Base-by-base conservation (phyloP, 2,113 vertebrate genomes). In the Zootoca vivipara region DNA sequence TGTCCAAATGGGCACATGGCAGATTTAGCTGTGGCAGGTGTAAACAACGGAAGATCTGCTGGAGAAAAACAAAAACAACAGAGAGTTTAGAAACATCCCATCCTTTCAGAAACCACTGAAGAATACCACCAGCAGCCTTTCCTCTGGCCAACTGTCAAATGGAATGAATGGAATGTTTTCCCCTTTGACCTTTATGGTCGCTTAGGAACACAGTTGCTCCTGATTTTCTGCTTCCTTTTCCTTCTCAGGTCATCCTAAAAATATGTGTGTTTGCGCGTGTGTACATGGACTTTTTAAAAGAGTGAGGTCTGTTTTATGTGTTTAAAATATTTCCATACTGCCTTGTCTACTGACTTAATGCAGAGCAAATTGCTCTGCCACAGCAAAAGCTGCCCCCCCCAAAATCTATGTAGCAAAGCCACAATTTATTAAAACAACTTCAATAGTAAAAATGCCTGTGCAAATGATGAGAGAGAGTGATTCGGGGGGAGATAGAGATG, bases 141-240 rank as follows among this genome's bases (percentile, higher is more conserved):
- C 62, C 18, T 65, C 78, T 65, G 35, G 15, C 46, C 24, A 85
- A 1, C 52, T 86, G 58, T 83, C 70, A 20, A 80, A 84, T 18
- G 69, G 15, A 78, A 38, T 35, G 24, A 13, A 35, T 8, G 40
- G 80, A 15, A 52, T 78, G n/a, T 88, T 91, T 33, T 70, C 65
- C 30, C 58, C 4, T 87, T 70, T 86, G 10, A 46, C 69, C 75
- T 56, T 10, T 79, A 30, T 24, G 13, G 72, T 87, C 90, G 67
- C 69, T 89, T 52, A 26, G 77, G 56, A 73, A 83, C 65, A 70
- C 65, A 70, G 35, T 69, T 46, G 20, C 2, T 78, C 7, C 33
- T 52, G 46, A 52, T 52, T 52, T 52, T 9, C 46, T 52, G 46
- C 35, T 24, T 16, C 52, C 24, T 16, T 6, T 69, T 4, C 22